phyloP scores from a whole-genome alignment of 2,888 invertebrate species.

The Argyresthia albistria region DNA sequence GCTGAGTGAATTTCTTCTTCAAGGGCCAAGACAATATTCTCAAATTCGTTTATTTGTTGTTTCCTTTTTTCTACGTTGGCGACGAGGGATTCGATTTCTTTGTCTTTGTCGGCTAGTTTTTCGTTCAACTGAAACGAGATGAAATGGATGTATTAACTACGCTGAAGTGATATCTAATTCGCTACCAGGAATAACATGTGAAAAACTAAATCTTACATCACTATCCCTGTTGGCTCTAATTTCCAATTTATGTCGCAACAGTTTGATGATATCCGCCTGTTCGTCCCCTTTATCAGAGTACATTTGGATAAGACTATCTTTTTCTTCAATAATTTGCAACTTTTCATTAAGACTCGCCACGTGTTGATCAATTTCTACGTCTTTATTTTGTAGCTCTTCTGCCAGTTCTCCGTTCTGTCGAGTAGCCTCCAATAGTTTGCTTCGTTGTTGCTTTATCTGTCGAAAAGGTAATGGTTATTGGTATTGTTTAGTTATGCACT shows the following conservation, averaged over 20 bases:
- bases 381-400: slow-evolving; percentile 35
- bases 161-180: neutral
- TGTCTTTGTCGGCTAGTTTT: slow-evolving; percentile 39
- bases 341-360: slow-evolving; percentile 25
- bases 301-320: slow-evolving; percentile 34
- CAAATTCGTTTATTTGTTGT: slow-evolving; percentile 27
- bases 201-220: slow-evolving; percentile 24
- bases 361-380: slow-evolving; percentile 28
- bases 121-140: slow-evolving; percentile 30
- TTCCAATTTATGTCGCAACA: slow-evolving; percentile 42
- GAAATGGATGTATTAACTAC: neutral
- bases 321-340: slow-evolving; percentile 30
- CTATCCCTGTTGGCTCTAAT: slow-evolving; percentile 35
- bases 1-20: slow-evolving; percentile 43
- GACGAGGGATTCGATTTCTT: slow-evolving; percentile 41
- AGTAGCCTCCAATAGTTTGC: slow-evolving; percentile 31
- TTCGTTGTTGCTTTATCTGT: slow-evolving; percentile 39
- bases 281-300: slow-evolving; percentile 47
- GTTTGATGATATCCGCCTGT: slow-evolving; percentile 42
- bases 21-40: slow-evolving; percentile 49
- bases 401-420: slow-evolving; percentile 33
- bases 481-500: no score
- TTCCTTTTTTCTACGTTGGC: slow-evolving; percentile 33
- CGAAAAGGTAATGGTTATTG: slow-evolving; percentile 1
- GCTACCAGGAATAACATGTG: neutral